These are phyloP conservation scores for Craterocephalus amniculus DNA, from an alignment of 2,797 vertebrate genomes.

Conservation along the genomic window DNA sequence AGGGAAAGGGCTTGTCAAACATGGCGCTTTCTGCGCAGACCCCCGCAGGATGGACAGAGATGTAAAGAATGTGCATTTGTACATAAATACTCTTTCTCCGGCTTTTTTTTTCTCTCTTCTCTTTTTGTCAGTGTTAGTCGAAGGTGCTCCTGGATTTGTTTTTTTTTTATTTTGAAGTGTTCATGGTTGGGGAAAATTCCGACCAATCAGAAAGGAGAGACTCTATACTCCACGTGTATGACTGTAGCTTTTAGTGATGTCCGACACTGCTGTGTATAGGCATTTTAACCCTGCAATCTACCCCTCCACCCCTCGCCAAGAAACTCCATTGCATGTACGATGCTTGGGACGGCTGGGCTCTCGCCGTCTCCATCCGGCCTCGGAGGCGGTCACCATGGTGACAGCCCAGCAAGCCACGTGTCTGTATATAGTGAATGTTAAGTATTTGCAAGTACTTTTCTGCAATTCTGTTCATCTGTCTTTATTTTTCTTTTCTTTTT, in stretches of 20 bases:
- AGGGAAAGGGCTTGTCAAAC: conserved; percentile 57
- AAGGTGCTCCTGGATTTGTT: conserved; percentile 85
- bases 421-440: conserved; percentile 95
- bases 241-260: conserved; percentile 87
- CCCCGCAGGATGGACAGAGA: conserved; percentile 71
- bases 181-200: conserved; percentile 72
- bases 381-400: conserved; percentile 82
- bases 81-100: conserved; percentile 83
- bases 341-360: conserved; percentile 87
- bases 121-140: conserved; percentile 85
- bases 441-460: conserved; percentile 90
- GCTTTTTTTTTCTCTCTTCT: conserved; percentile 71
- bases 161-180: conserved; percentile 21
- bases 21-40: conserved; percentile 50
- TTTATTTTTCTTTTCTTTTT: conserved; percentile 26
- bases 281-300: conserved; percentile 76
- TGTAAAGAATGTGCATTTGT: conserved; percentile 96
- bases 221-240: conserved; percentile 79
- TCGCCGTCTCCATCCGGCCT: conserved; percentile 73
- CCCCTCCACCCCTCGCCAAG: conserved; percentile 39
- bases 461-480: conserved; percentile 71
- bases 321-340: conserved; percentile 92
- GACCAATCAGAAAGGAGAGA: conserved; percentile 74
- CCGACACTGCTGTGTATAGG: conserved; percentile 91
- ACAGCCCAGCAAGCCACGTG: conserved; percentile 86